Base-by-base conservation (phyloP, 2,113 vertebrate genomes). In the Myanophis thanlyinensis region DNA sequence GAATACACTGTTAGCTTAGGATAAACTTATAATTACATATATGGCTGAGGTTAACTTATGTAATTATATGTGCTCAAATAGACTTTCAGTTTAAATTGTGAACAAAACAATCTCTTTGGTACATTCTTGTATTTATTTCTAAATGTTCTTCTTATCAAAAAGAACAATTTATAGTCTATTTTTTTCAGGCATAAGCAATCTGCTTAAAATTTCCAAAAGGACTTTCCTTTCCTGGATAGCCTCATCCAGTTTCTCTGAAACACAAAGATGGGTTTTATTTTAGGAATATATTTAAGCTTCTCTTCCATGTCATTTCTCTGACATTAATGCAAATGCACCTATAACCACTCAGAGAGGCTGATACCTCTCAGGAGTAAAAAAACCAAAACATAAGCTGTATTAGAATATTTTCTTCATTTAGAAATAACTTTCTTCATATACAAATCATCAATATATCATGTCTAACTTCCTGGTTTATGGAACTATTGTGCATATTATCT, bases 1-100 rank as follows among this genome's bases (percentile, higher is more conserved):
- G 92, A 40, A 95, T 3, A 20, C 53, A 85, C 18, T 91, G 93
- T 94, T 92, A 96, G 35, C 89, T 93, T 93, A 91, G 93, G 89
- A 94, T 54, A 93, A 56, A 53, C 94, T 94, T 90, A 53, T 93
- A 93, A 92, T 92, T 95, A 94, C 95, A 92, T 94, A 94, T 89
- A 93, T 48, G 62, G 54, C 48, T 96, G 95, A 93, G 91, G 93
- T 92, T 90, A 94, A 90, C 73, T 80, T 13, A 92, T 93, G 90
- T 92, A 46, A 94, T 96, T 95, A 93, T 94, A 95, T 91, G 93
- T 90, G 90, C 92, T 93, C 93, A 94, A 86, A 90, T 30, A 88
- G 87, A 91, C 3, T 93, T 94, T 94, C 94, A 86, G 88, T 89
- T 91, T 92, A 94, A 85, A 48, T 86, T 96, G 67, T 94, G 67